Percentiles rank a stretch among this genome's conserved stretches.
These are phyloP conservation scores for Hippocampus guttulatus DNA, from an alignment of 2,113 vertebrate species.

Conservation along the genomic window DNA sequence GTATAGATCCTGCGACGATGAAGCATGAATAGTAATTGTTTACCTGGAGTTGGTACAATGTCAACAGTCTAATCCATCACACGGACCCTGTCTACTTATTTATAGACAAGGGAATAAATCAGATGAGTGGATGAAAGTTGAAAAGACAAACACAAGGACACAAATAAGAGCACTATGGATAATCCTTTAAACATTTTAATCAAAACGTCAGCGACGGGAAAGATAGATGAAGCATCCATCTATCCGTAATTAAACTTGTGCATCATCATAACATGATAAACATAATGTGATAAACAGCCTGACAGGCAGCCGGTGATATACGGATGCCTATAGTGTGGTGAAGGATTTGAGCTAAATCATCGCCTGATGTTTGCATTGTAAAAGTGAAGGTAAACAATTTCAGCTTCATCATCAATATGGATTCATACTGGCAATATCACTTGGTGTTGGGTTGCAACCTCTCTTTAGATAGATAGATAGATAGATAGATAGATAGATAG, in stretches of 20 bases:
- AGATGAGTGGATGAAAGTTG: conserved; percentile 63
- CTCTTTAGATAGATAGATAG: not conserved
- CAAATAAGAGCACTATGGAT: conserved; percentile 59
- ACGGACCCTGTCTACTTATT: conserved; percentile 61
- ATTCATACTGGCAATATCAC: conserved; percentile 26
- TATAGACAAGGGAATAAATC: conserved; percentile 69
- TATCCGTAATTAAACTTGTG: conserved; percentile 69
- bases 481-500: too few species aligned
- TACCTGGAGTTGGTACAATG: conserved; percentile 69
- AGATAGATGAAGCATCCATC: conserved; percentile 66
- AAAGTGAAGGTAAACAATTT: conserved; percentile 46
- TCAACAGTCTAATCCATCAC: conserved; percentile 68
- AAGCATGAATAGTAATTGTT: conserved; percentile 72
- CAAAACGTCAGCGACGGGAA: conserved; percentile 58
- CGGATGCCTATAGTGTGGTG: conserved; percentile 40
- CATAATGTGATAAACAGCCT: conserved; percentile 64
- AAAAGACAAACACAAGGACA: conserved; percentile 70
- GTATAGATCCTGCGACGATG: conserved; percentile 64
- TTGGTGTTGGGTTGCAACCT: conserved; percentile 1
- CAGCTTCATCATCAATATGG: conserved; percentile 40
- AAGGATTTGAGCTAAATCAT: conserved; percentile 51
- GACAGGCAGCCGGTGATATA: conserved; percentile 56
- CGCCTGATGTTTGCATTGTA: conserved; percentile 50
- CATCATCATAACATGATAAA: conserved; percentile 66
- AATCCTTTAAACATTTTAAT: conserved; percentile 70